phyloP scores from a whole-genome alignment of 2,113 vertebrate genomes.

The Ptyas mucosa region DNA sequence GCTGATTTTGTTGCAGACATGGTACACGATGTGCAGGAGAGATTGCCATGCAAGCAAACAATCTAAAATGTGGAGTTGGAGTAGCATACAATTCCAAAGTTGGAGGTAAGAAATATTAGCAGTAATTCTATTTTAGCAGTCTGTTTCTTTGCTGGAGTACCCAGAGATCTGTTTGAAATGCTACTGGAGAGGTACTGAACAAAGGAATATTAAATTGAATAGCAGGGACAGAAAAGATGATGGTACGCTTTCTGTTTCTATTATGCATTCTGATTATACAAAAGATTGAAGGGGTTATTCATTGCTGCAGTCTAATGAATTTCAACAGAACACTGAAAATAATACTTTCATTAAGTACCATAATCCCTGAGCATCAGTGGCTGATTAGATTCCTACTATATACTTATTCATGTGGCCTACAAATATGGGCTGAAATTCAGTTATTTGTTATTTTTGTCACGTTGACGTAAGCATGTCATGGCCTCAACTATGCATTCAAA shows the following conservation, averaged over 20 bases:
- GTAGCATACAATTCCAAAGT: constrained; percentile 94
- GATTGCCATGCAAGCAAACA: constrained; percentile 97
- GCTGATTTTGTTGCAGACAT: constrained; percentile 73
- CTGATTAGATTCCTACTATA: not conserved
- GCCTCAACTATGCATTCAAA: not conserved
- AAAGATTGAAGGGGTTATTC: not conserved
- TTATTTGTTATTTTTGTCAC: not conserved
- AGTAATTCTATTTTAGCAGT: not conserved
- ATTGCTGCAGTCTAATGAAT: not conserved
- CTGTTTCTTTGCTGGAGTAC: not conserved
- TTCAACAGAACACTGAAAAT: not conserved
- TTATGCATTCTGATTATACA: not conserved
- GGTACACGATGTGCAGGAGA: constrained; percentile 96
- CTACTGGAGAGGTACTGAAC: not conserved
- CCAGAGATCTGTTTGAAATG: not conserved
- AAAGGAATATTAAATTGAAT: not conserved
- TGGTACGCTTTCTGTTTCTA: not conserved
- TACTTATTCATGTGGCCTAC: not conserved
- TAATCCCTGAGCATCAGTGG: not conserved
- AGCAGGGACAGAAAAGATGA: not conserved
- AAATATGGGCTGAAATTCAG: not conserved
- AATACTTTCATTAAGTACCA: not conserved
- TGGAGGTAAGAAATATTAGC: constrained; percentile 79
- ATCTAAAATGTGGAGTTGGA: constrained; percentile 96
- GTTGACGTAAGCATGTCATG: too few relatives aligned